These are phyloP conservation scores for Ophraella communa DNA, from an alignment of 2,888 invertebrate genomes.

Conservation along the genomic window DNA sequence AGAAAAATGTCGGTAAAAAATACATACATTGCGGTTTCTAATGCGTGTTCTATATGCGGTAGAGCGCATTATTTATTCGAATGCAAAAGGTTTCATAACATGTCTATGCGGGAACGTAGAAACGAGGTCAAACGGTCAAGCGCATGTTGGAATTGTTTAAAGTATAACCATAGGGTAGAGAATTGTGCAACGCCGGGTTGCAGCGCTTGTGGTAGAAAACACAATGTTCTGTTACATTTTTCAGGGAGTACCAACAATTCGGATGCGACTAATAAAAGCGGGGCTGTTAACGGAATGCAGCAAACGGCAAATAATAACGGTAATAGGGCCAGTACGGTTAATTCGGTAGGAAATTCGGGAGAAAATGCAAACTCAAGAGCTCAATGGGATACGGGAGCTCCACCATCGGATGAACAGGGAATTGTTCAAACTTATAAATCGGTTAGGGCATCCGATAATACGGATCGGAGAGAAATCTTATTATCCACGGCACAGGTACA, in stretches of 20 bases:
- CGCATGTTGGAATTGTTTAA: conserved; percentile 15
- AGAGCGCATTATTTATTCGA: background rate
- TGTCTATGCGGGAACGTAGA: background rate
- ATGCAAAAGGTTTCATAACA: conserved; percentile 6
- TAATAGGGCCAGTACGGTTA: background rate
- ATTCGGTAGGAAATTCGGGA: background rate
- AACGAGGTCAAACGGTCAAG: conserved; percentile 1
- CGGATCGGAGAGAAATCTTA: background rate
- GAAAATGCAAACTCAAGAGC: no score
- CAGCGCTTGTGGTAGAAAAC: conserved; percentile 6
- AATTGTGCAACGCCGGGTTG: conserved; percentile 3
- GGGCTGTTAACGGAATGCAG: background rate
- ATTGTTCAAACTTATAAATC: background rate
- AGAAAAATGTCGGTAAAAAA: background rate
- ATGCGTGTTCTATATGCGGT: background rate
- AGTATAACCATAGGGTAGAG: background rate
- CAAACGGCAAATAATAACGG: background rate
- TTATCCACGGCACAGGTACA: conserved; percentile 5
- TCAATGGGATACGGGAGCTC: no score
- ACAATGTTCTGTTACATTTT: background rate
- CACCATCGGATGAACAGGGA: no score
- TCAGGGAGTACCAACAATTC: background rate
- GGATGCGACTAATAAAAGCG: background rate
- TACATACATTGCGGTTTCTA: background rate
- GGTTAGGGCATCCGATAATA: background rate